Conservation (phyloP, 2,888 invertebrate genomes). For the Lasioglossum lativentre region DNA sequence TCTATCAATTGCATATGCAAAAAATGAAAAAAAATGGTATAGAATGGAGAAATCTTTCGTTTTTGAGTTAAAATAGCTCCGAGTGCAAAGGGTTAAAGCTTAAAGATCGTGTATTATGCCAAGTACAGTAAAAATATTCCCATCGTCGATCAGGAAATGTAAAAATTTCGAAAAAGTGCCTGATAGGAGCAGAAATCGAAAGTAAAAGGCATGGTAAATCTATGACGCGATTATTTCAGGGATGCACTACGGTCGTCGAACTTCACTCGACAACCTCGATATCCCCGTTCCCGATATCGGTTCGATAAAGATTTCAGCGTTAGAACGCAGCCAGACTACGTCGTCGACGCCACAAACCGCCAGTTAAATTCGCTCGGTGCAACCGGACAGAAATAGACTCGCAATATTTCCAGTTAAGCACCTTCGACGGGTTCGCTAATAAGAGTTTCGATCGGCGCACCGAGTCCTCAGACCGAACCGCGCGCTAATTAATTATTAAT, state of each 20-base stretch:
- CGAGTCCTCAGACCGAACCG: neutral
- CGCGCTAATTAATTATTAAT: conserved; percentile 54
- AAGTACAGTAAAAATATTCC: neutral
- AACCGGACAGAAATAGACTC: conserved; percentile 35
- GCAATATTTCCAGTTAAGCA: conserved; percentile 30
- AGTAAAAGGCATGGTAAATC: neutral
- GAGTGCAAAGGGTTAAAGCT: too few species aligned
- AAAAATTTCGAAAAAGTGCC: neutral
- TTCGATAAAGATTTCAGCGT: neutral
- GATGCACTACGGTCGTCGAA: conserved; percentile 1
- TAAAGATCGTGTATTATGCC: too few species aligned
- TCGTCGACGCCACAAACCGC: neutral
- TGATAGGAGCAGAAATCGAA: neutral
- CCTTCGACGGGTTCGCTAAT: conserved; percentile 36
- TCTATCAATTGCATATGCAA: too few species aligned
- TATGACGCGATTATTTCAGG: neutral
- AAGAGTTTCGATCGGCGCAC: conserved; percentile 40
- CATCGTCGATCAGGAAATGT: neutral
- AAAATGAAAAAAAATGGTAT: too few species aligned
- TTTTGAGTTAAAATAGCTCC: too few species aligned
- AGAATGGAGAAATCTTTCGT: too few species aligned
- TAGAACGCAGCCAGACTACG: neutral
- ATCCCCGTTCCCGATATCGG: neutral
- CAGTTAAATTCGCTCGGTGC: neutral
- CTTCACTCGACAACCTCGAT: neutral